A percentile compares a stretch with the other conserved stretches of the same genome.
These are phyloP conservation scores for Rhopilema esculentum DNA, from an alignment of 30 jellyfish, hydroid and myxozoan species.

Conservation along the genomic window DNA sequence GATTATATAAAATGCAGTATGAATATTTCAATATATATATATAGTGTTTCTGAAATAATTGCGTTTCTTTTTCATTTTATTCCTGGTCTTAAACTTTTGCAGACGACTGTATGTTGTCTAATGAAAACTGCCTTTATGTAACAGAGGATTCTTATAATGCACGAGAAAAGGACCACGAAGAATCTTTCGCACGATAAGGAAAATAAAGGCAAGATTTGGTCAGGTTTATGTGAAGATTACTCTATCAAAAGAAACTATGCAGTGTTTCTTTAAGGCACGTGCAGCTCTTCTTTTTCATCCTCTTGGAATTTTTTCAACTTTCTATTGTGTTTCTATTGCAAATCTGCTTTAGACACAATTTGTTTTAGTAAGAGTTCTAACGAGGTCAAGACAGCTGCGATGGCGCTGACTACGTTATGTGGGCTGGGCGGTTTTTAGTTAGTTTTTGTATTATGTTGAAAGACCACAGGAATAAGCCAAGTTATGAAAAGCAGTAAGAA, in stretches of 20 bases:
- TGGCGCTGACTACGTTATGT: background rate
- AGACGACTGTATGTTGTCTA: no score
- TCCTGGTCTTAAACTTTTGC: no score
- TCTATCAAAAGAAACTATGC: background rate
- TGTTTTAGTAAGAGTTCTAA: background rate
- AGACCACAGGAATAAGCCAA: conserved; percentile 12
- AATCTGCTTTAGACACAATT: background rate
- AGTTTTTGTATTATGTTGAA: conserved; percentile 12
- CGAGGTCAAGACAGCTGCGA: background rate
- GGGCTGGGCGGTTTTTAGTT: conserved; percentile 6
- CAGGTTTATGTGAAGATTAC: background rate
- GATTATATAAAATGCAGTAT: no score
- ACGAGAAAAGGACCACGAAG: no score
- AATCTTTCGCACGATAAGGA: no score
- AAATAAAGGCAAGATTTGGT: background rate
- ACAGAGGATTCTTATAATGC: no score
- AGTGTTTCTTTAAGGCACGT: background rate
- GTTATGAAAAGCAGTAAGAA: background rate
- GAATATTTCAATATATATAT: no score
- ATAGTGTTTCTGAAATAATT: no score
- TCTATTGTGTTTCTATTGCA: background rate
- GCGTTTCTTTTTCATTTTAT: no score
- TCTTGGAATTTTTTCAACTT: background rate
- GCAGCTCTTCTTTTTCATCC: background rate
- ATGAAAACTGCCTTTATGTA: no score